Evolutionary conservation across 2,888 invertebrate species (phyloP).

Genomic region (Phyto melanocephala): DNA sequence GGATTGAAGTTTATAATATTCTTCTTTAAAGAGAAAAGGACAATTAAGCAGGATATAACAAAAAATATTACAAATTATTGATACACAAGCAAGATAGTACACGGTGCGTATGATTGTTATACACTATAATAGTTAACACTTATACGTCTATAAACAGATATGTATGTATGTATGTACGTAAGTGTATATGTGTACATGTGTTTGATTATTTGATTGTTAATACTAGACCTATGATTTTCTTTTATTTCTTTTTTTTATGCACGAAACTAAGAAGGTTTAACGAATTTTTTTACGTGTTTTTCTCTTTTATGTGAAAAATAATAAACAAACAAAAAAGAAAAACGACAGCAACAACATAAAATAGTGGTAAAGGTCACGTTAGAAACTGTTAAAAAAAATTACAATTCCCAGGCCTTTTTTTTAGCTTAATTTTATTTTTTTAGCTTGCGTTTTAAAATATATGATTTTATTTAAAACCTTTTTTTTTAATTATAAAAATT

Average conservation of each 20-base stretch:
- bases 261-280: constrained; percentile 17
- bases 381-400: constrained; percentile 13
- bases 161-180: neutral
- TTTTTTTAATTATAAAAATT: no score
- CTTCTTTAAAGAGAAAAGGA: neutral
- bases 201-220: neutral
- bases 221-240: constrained; percentile 19
- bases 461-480: no score
- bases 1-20: neutral
- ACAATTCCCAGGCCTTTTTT: constrained; percentile 33
- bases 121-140: neutral
- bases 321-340: neutral
- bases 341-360: constrained; percentile 40
- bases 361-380: constrained; percentile 49
- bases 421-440: neutral
- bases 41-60: neutral
- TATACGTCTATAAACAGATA: neutral
- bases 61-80: constrained; percentile 16
- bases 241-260: neutral
- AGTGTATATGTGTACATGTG: neutral
- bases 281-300: neutral
- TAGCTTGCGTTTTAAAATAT: no score
- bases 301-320: neutral
- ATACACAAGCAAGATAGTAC: neutral
- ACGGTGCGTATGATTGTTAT: constrained; percentile 51